Conservation (phyloP, 1,140 invertebrate species). For the Neodiprion pinetum region DNA sequence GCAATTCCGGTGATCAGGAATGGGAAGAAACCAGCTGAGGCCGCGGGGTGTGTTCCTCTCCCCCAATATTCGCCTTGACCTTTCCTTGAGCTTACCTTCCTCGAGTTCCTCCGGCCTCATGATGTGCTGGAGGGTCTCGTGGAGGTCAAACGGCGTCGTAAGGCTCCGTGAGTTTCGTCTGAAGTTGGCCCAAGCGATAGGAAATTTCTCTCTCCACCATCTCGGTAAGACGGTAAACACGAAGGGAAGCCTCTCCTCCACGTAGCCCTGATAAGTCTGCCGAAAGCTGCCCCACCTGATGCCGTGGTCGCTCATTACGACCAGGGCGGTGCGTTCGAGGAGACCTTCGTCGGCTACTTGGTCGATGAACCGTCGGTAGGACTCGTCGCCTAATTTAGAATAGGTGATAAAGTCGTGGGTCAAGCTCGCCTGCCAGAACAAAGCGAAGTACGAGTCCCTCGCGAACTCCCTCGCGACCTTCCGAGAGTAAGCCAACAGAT, state of each 20-base stretch:
- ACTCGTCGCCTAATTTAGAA: slow-evolving; percentile 54
- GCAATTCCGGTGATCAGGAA: slow-evolving; percentile 79
- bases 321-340: slow-evolving; percentile 63
- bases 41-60: slow-evolving; percentile 61
- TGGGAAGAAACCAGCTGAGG: slow-evolving; percentile 78
- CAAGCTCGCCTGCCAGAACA: slow-evolving; percentile 63
- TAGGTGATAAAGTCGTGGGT: slow-evolving; percentile 63
- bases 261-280: slow-evolving; percentile 67
- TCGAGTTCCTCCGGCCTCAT: slow-evolving; percentile 57
- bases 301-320: slow-evolving; percentile 78
- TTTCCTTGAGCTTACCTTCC: slow-evolving; percentile 37
- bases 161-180: slow-evolving; percentile 62
- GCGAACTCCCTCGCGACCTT: slow-evolving; percentile 64
- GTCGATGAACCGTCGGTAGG: slow-evolving; percentile 48
- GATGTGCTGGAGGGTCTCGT: slow-evolving; percentile 71
- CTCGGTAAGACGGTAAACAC: slow-evolving; percentile 67
- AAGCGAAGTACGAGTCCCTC: slow-evolving; percentile 56
- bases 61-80: slow-evolving; percentile 36
- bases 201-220: slow-evolving; percentile 66
- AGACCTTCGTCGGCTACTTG: slow-evolving; percentile 39
- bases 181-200: slow-evolving; percentile 61
- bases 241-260: slow-evolving; percentile 76
- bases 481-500: slow-evolving; percentile 53
- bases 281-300: slow-evolving; percentile 71
- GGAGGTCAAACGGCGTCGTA: slow-evolving; percentile 69